phyloP scores from a whole-genome alignment of 2,888 invertebrate genomes.

The Muscina levida region DNA sequence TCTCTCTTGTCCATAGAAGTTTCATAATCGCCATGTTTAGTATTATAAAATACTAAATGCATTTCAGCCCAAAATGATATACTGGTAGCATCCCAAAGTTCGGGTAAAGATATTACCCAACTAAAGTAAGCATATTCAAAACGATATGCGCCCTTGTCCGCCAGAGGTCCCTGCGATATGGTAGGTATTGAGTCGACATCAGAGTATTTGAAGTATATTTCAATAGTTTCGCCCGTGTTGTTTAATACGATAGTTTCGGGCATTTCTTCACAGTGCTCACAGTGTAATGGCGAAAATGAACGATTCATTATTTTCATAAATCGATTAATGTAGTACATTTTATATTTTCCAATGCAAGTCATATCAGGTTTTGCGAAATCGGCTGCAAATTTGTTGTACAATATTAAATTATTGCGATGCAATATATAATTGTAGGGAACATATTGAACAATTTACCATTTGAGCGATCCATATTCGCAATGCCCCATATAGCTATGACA shows the following conservation, averaged over 20 bases:
- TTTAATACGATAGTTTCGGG: not conserved
- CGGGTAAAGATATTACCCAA: not conserved
- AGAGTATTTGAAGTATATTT: not conserved
- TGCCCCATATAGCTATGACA: too few relatives aligned
- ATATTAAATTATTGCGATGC: too few relatives aligned
- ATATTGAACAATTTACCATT: too few relatives aligned
- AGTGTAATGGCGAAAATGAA: not conserved
- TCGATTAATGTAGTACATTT: not conserved
- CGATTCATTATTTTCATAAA: not conserved
- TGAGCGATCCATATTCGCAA: too few relatives aligned
- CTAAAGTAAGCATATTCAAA: slow-evolving; percentile 4
- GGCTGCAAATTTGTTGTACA: not conserved
- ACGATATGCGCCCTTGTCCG: not conserved
- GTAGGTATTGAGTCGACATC: not conserved
- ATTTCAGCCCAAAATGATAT: not conserved
- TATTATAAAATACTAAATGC: slow-evolving; percentile 18
- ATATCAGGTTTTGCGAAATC: not conserved
- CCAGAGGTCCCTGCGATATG: not conserved
- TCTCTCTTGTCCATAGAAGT: not conserved
- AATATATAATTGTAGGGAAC: too few relatives aligned
- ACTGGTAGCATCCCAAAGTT: not conserved
- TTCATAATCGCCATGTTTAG: not conserved
- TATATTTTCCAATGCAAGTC: not conserved
- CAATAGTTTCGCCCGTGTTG: not conserved
- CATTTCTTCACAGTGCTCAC: not conserved